Evolutionary conservation across 1,140 invertebrate genomes (phyloP), one percentile per base, ranked within the genome.

Genomic region (Ceratosolen solmsi): DNA sequence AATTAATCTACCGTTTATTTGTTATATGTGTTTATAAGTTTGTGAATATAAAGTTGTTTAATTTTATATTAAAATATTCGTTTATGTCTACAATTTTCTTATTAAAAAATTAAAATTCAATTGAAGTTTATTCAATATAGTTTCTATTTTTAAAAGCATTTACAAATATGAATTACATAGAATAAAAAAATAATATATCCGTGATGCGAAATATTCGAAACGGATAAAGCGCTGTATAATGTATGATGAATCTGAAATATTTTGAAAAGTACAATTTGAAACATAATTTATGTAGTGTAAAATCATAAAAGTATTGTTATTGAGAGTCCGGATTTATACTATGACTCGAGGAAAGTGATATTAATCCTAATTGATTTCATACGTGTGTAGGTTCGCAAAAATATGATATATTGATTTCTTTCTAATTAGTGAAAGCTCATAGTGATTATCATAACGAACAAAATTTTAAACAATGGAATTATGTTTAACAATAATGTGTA

Each of bases 211-310:
- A 60, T 38, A 75, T n/a, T 25, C 25, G 54, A 58, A 36, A 38
- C 41, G 20, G 27, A 56, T 13, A 73, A 33, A 56, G 49, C 25
- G 30, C n/a, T 49, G 25, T 73, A 54, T 22, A 73, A 63, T 54
- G 38, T 76, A 58, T 75, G 70, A 80, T 58, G 70, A 81, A 83
- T 54, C 38, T 49, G 71, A 74, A 65, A 84, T 84, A 87, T 86
- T 84, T 89, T 87, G 88, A 82, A 89, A 89, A 91, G 89, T 90
- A 91, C 89, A 91, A 91, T 87, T 87, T 85, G 88, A 90, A 89
- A 89, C 87, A 89, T 90, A 89, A 88, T 88, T 85, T 89, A 89
- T 87, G 87, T 89, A 90, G 90, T 90, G 88, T 89, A 89, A 90
- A 82, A 82, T 74, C 79, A 85, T 89, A 86, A 89, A 86, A 87